phyloP scores from a whole-genome alignment of 2,888 invertebrate species.

The Epsilonema sp. region DNA sequence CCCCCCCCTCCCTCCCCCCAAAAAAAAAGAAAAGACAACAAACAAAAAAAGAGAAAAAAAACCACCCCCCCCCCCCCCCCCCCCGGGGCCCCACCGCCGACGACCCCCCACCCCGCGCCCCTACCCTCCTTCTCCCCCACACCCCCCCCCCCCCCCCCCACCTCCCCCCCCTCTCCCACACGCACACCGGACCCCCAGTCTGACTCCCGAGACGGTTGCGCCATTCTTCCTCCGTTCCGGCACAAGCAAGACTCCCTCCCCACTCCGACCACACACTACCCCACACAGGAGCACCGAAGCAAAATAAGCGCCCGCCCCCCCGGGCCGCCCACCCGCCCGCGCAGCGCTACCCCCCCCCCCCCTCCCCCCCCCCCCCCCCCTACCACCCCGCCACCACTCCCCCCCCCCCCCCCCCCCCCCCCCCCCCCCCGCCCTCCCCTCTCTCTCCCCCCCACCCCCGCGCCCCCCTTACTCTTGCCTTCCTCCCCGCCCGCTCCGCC shows the following conservation, averaged over 20 bases:
- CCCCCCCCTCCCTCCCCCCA: too few species aligned
- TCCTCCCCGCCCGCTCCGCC: not conserved
- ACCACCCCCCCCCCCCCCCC: not conserved
- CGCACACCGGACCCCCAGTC: not conserved
- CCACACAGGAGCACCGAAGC: too few species aligned
- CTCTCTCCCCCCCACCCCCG: not conserved
- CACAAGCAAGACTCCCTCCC: not conserved
- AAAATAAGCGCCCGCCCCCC: not conserved
- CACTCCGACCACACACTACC: not conserved
- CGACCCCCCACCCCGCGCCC: not conserved
- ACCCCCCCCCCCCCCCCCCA: not conserved
- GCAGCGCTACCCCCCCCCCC: not conserved
- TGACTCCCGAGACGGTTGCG: not conserved
- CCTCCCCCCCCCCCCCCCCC: not conserved
- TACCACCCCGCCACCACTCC: constrained; percentile 26
- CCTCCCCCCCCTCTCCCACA: not conserved
- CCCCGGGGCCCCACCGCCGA: not conserved
- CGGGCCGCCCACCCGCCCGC: not conserved
- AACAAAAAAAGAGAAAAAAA: too few species aligned
- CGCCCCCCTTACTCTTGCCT: not conserved
- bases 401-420: constrained; percentile 20
- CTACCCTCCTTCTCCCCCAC: not conserved
- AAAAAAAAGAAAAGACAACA: too few species aligned
- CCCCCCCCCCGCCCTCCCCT: not conserved
- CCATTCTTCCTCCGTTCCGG: not conserved